Conservation (phyloP, 2,888 invertebrate genomes). For the Quadroppia sp. region DNA sequence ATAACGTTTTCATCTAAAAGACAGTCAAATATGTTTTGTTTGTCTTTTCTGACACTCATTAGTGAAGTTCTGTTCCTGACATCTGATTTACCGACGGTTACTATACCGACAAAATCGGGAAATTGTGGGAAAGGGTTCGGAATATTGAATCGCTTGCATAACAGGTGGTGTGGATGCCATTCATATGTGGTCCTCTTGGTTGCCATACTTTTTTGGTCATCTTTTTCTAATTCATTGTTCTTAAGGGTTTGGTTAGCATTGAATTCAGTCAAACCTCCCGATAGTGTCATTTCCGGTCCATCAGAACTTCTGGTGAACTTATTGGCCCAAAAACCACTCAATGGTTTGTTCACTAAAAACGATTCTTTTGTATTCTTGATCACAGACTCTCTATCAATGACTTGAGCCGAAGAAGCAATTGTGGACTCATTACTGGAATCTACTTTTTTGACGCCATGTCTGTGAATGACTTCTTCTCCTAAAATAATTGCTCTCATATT, state of each 20-base stretch:
- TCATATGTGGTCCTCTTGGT: slow-evolving; percentile 59
- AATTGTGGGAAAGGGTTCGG: slow-evolving; percentile 64
- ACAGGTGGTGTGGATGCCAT: slow-evolving; percentile 77
- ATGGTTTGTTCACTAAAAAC: slow-evolving; percentile 11
- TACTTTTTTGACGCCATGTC: slow-evolving; percentile 32
- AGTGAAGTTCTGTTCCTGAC: slow-evolving; percentile 20
- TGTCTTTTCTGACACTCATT: background rate
- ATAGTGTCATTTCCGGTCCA: slow-evolving; percentile 18
- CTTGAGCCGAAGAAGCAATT: background rate
- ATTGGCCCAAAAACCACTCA: slow-evolving; percentile 42
- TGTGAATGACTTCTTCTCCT: slow-evolving; percentile 50
- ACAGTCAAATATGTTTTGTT: slow-evolving; percentile 29
- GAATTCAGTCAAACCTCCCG: slow-evolving; percentile 39
- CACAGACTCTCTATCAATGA: background rate
- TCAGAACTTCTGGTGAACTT: slow-evolving; percentile 39
- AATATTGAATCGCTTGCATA: slow-evolving; percentile 91
- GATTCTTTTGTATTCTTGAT: background rate
- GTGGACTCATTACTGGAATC: background rate
- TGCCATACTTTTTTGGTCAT: background rate
- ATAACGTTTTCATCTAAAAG: background rate
- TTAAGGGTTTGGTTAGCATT: background rate
- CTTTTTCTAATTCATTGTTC: background rate
- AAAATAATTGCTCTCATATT: slow-evolving; percentile 57
- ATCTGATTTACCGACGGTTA: slow-evolving; percentile 34
- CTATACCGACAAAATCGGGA: slow-evolving; percentile 40